Conservation (phyloP, 2,113 vertebrate genomes). For the Danionella cerebrum region DNA sequence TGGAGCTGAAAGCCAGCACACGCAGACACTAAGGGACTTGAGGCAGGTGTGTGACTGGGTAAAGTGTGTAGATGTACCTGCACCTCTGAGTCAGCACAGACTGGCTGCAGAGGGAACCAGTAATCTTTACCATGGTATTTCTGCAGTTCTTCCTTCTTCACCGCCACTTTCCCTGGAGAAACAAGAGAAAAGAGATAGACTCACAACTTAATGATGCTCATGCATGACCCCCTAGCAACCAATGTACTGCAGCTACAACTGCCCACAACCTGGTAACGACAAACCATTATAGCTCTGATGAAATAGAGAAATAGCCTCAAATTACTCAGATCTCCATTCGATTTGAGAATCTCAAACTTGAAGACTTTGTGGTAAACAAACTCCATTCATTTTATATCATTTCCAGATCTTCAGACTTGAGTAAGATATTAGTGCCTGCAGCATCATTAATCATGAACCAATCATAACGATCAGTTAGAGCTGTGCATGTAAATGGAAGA, state of each 20-base stretch:
- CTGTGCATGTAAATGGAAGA: background rate
- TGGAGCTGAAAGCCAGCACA: conserved; percentile 24
- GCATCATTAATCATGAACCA: background rate
- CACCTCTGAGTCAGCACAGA: conserved; percentile 96
- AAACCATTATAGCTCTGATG: too few relatives aligned
- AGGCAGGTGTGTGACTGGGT: background rate
- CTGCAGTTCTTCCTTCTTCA: conserved; percentile 93
- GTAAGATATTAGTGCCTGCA: background rate
- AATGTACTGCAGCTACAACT: background rate
- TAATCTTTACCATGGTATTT: conserved; percentile 97
- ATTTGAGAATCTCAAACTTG: too few relatives aligned
- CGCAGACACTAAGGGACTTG: background rate
- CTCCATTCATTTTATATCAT: too few relatives aligned
- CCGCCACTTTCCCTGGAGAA: conserved; percentile 84
- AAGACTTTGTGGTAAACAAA: too few relatives aligned
- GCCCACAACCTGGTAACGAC: too few relatives aligned
- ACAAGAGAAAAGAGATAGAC: background rate
- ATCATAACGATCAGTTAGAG: background rate
- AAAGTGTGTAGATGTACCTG: conserved; percentile 72
- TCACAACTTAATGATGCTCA: background rate
- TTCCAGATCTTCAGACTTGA: too few relatives aligned
- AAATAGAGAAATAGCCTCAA: too few relatives aligned
- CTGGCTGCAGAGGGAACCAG: conserved; percentile 94
- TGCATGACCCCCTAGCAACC: background rate
- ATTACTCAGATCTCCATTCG: too few relatives aligned